A percentile compares a stretch with the other conserved stretches of the same genome.
phyloP scores from a whole-genome alignment of 2,888 invertebrate species.

The Oeneis ivallda region DNA sequence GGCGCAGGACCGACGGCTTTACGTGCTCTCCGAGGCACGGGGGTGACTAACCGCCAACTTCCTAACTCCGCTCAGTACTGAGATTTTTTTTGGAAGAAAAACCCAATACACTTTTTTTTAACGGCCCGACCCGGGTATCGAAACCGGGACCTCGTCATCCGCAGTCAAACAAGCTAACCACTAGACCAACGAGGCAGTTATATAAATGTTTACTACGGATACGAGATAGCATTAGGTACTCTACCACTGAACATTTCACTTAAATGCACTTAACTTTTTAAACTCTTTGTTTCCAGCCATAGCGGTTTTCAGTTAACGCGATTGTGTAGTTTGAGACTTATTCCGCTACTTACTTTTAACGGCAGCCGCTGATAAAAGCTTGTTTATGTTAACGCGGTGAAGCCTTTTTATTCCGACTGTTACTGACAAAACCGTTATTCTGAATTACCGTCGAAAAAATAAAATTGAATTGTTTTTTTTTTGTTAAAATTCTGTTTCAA shows the following conservation, averaged over 20 bases:
- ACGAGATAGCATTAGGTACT: neutral
- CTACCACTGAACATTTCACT: neutral
- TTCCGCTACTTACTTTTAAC: slow-evolving; percentile 19
- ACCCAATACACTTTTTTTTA: too few species aligned
- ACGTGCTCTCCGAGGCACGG: too few species aligned
- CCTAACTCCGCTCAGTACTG: too few species aligned
- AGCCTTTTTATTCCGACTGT: slow-evolving; percentile 16
- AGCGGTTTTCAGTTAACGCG: slow-evolving; percentile 16
- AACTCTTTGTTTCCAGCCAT: neutral
- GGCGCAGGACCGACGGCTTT: too few species aligned
- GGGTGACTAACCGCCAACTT: too few species aligned
- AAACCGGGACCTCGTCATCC: too few species aligned
- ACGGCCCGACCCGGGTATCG: too few species aligned
- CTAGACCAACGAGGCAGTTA: too few species aligned
- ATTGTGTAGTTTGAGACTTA: slow-evolving; percentile 15
- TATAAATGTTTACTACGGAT: neutral
- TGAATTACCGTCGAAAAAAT: slow-evolving; percentile 9
- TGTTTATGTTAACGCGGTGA: slow-evolving; percentile 19
- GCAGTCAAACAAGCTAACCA: too few species aligned
- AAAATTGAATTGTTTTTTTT: slow-evolving; percentile 6
- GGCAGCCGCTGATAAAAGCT: slow-evolving; percentile 18
- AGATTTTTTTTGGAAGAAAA: too few species aligned
- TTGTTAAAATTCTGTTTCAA: neutral
- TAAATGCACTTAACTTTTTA: slow-evolving; percentile 3
- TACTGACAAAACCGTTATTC: slow-evolving; percentile 18